Conservation (phyloP, 2,888 invertebrate genomes). For the Lysandra bellargus region DNA sequence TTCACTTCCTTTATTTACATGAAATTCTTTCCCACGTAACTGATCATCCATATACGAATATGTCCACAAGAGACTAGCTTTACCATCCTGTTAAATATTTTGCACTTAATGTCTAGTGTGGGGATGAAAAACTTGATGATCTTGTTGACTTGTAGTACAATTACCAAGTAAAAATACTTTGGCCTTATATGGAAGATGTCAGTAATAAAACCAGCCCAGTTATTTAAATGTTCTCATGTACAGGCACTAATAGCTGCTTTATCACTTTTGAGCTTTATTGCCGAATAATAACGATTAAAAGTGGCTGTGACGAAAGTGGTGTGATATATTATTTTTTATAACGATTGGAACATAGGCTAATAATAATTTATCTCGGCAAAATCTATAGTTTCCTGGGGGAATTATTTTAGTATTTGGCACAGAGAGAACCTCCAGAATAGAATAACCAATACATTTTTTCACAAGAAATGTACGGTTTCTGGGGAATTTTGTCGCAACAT, state of each 20-base stretch:
- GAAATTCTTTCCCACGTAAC: background rate
- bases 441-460: too few relatives aligned
- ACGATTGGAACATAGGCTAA: too few relatives aligned
- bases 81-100: background rate
- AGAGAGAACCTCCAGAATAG: too few relatives aligned
- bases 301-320: too few relatives aligned
- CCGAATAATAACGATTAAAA: too few relatives aligned
- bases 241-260: background rate
- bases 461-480: too few relatives aligned
- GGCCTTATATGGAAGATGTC: background rate
- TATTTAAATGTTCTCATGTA: background rate
- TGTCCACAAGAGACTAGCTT: background rate
- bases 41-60: background rate
- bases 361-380: background rate
- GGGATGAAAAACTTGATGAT: background rate
- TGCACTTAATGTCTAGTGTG: background rate
- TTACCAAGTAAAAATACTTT: background rate
- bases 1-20: background rate
- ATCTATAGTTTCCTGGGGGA: background rate
- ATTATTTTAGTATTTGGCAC: too few relatives aligned
- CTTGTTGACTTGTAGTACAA: background rate
- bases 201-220: background rate
- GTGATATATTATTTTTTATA: too few relatives aligned
- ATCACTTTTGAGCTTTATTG: too few relatives aligned
- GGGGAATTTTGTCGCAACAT: background rate